These are phyloP conservation scores for Xenopus petersii DNA, from an alignment of 2,797 vertebrate species.

Conservation along the genomic window DNA sequence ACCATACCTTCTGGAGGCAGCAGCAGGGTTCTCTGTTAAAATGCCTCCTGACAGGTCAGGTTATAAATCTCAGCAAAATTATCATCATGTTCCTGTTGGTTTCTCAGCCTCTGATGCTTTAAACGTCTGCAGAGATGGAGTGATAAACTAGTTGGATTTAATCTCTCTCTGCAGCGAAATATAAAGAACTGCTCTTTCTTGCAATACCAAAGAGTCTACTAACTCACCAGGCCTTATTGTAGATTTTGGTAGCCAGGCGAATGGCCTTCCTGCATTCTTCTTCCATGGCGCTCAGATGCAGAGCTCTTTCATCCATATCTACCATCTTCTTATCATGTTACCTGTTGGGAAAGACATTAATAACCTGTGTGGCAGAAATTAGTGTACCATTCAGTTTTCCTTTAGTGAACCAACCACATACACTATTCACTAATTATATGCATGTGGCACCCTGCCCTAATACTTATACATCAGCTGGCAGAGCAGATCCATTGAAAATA, in stretches of 20 bases:
- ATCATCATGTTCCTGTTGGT: constrained; percentile 51
- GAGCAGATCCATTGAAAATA: no score
- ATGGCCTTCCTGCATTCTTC: constrained; percentile 61
- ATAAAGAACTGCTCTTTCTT: no score
- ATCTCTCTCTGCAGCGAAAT: no score
- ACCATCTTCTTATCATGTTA: constrained; percentile 57
- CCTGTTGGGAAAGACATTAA: constrained; percentile 58
- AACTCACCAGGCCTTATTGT: constrained; percentile 71
- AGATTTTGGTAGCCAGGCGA: constrained; percentile 60
- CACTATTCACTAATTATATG: no score
- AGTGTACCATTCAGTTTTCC: no score
- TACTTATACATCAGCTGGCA: no score
- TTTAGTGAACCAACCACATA: no score
- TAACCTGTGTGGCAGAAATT: not conserved
- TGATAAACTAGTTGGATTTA: no score
- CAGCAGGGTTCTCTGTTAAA: constrained; percentile 53
- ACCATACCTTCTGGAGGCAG: constrained; percentile 42
- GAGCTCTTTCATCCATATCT: constrained; percentile 60
- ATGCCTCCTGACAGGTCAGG: constrained; percentile 57
- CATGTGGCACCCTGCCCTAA: no score
- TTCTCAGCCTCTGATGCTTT: constrained; percentile 55
- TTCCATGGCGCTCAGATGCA: constrained; percentile 65
- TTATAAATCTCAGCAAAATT: constrained; percentile 59
- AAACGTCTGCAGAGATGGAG: constrained; percentile 51
- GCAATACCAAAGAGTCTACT: not conserved